Conservation (phyloP, 1,140 invertebrate species). For the Pentalonia nigronervosa region DNA sequence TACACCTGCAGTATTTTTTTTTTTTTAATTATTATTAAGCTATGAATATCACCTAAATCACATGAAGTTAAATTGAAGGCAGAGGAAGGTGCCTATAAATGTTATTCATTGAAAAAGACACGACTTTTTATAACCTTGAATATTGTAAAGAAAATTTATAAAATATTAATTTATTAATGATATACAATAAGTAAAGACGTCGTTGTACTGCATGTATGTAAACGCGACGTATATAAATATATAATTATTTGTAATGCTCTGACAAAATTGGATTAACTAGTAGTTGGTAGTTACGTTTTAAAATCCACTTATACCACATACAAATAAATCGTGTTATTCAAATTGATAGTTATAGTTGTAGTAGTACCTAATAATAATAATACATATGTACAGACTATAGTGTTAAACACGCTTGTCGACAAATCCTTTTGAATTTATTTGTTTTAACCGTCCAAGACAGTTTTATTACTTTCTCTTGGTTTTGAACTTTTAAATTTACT, state of each 20-base stretch:
- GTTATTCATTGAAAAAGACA: background rate
- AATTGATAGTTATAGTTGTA: constrained; percentile 3
- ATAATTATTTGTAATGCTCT: background rate
- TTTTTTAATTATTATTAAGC: background rate
- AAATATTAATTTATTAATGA: background rate
- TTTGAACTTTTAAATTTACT: background rate
- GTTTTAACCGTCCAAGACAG: background rate
- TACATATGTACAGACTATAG: background rate
- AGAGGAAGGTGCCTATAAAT: background rate
- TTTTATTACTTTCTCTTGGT: background rate
- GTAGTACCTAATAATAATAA: constrained; percentile 1
- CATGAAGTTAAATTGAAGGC: background rate
- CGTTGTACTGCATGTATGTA: background rate
- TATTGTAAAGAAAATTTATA: background rate
- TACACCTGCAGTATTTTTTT: background rate
- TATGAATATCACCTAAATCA: background rate
- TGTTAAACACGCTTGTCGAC: constrained; percentile 14
- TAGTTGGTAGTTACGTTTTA: background rate
- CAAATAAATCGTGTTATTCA: background rate
- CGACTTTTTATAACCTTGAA: background rate
- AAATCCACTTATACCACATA: background rate
- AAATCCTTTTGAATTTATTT: background rate
- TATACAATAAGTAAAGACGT: background rate
- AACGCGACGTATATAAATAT: background rate
- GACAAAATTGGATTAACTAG: background rate